Evolutionary conservation across 2,113 vertebrate genomes (phyloP).

Genomic region (Pica pica): DNA sequence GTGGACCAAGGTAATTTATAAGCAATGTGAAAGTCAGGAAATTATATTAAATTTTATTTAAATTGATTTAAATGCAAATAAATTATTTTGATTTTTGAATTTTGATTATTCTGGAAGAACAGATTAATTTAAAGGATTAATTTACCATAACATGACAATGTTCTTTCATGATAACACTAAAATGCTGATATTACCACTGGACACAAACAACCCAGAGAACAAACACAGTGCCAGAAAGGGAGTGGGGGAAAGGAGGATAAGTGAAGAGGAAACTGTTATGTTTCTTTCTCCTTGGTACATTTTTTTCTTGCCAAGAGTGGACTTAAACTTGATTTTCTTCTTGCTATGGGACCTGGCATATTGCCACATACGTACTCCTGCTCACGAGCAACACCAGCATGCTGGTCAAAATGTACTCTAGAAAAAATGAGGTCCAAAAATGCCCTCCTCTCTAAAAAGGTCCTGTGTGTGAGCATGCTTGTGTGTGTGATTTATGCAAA

Average conservation of each 20-base stretch:
- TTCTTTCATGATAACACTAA: background rate
- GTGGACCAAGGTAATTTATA: background rate
- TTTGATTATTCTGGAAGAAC: background rate
- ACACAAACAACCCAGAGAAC: background rate
- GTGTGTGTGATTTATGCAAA: slow-evolving; percentile 61
- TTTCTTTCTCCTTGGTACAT: background rate
- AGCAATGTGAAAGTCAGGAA: background rate
- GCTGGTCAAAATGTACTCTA: background rate
- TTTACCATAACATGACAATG: background rate
- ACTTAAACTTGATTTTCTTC: background rate
- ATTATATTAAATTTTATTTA: background rate
- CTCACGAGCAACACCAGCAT: background rate
- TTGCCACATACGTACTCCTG: background rate
- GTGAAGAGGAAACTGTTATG: background rate
- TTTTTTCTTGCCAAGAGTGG: background rate
- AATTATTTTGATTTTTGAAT: background rate
- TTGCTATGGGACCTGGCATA: background rate
- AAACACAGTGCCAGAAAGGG: background rate
- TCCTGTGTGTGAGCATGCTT: background rate
- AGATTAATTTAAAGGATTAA: background rate
- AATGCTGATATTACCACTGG: background rate
- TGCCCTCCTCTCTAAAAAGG: background rate
- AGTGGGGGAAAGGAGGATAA: background rate
- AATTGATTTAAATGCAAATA: background rate
- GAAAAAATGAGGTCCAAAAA: slow-evolving; percentile 46